These are phyloP conservation scores for Okamejei kenojei DNA, from an alignment of 2,797 vertebrate species.

Conservation along the genomic window DNA sequence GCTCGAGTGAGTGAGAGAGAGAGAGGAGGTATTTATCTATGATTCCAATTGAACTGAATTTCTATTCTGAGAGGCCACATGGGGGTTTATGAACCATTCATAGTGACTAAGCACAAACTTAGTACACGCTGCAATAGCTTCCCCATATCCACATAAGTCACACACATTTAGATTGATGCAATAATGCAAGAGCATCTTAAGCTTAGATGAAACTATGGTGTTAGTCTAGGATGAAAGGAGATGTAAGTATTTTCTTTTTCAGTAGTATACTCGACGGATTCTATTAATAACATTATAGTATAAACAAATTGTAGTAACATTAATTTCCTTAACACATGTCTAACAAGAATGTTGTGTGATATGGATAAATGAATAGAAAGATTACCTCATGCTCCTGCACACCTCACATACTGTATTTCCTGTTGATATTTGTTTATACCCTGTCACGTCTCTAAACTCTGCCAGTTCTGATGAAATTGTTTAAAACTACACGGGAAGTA, in stretches of 20 bases:
- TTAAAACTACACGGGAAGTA: not conserved
- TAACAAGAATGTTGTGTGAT: not conserved
- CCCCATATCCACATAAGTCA: not conserved
- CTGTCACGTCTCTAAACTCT: not conserved
- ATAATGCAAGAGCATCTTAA: not conserved
- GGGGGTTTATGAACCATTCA: not conserved
- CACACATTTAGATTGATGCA: no score
- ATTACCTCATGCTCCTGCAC: not conserved
- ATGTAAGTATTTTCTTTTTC: not conserved
- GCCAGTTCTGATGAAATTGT: not conserved
- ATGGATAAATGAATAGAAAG: not conserved
- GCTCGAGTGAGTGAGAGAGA: not conserved
- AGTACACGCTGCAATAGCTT: not conserved
- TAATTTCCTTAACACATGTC: not conserved
- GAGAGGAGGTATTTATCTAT: not conserved
- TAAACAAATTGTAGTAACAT: not conserved
- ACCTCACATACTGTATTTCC: not conserved
- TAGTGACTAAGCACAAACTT: not conserved
- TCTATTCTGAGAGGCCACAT: not conserved
- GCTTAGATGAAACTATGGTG: not conserved
- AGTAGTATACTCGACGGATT: not conserved
- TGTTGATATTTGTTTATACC: not conserved
- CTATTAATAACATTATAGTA: not conserved
- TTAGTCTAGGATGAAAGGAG: not conserved
- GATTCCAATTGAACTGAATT: not conserved